phyloP scores from a whole-genome alignment of 2,888 invertebrate species.

The Nesidiocoris tenuis region DNA sequence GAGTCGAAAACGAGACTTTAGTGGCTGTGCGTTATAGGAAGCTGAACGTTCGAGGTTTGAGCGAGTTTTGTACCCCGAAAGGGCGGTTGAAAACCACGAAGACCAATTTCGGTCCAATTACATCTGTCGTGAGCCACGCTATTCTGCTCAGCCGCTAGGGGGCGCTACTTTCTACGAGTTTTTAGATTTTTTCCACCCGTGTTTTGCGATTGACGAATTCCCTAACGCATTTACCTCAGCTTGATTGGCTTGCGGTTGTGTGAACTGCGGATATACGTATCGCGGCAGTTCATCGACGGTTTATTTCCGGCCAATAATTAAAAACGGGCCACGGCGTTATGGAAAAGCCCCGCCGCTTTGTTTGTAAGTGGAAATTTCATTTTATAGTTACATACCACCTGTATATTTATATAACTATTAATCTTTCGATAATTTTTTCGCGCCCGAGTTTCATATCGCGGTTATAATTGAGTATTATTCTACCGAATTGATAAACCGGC shows the following conservation, averaged over 20 bases:
- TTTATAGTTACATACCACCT: too few relatives aligned
- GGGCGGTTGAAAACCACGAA: constrained; percentile 7
- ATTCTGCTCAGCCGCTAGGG: neutral
- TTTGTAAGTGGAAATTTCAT: too few relatives aligned
- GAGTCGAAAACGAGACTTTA: neutral
- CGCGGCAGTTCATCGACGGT: too few relatives aligned
- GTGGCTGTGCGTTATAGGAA: neutral
- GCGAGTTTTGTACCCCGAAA: neutral
- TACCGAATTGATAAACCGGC: too few relatives aligned
- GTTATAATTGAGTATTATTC: too few relatives aligned
- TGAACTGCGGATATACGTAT: neutral
- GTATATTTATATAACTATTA: too few relatives aligned
- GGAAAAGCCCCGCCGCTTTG: too few relatives aligned
- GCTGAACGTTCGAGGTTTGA: neutral
- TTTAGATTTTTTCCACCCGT: neutral
- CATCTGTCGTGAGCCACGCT: constrained; percentile 28
- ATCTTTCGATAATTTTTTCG: too few relatives aligned
- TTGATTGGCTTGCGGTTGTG: neutral
- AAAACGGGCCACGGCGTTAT: too few relatives aligned
- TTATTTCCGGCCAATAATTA: too few relatives aligned
- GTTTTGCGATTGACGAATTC: neutral
- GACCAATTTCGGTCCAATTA: constrained; percentile 31
- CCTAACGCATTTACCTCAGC: neutral
- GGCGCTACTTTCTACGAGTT: neutral
- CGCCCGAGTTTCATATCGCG: too few relatives aligned